Percentiles rank a stretch among this genome's conserved stretches.
phyloP scores from a whole-genome alignment of 2,113 vertebrate genomes.

The Eupsittula cactorum region DNA sequence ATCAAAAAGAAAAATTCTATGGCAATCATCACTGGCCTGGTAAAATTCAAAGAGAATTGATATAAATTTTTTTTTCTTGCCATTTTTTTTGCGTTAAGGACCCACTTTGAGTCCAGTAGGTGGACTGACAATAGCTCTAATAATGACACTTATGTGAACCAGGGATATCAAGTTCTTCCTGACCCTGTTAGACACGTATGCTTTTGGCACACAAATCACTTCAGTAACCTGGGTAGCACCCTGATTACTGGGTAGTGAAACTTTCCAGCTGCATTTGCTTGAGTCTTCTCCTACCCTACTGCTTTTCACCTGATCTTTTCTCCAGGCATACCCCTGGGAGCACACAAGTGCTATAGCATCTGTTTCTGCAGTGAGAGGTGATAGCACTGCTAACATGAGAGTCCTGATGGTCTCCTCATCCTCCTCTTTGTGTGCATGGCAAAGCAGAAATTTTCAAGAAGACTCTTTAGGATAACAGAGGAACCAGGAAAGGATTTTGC shows the following conservation, averaged over 20 bases:
- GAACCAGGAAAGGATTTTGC: background rate
- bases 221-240: background rate
- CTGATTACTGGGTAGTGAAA: background rate
- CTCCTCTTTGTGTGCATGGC: background rate
- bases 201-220: background rate
- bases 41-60: background rate
- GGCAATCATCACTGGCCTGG: background rate
- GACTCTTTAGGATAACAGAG: background rate
- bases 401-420: background rate
- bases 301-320: background rate
- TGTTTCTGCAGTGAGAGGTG: background rate
- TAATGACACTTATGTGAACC: background rate
- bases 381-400: accelerated
- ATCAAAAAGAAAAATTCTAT: background rate
- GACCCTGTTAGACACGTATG: background rate
- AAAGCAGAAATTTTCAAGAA: background rate
- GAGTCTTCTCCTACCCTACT: background rate
- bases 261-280: background rate
- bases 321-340: background rate
- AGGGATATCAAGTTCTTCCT: background rate
- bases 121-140: background rate
- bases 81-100: background rate
- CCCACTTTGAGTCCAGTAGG: background rate
- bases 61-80: background rate
- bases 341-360: background rate